Base-by-base conservation (phyloP, 92 coral and sea anemone genomes). In the Zoanthus sociatus region DNA sequence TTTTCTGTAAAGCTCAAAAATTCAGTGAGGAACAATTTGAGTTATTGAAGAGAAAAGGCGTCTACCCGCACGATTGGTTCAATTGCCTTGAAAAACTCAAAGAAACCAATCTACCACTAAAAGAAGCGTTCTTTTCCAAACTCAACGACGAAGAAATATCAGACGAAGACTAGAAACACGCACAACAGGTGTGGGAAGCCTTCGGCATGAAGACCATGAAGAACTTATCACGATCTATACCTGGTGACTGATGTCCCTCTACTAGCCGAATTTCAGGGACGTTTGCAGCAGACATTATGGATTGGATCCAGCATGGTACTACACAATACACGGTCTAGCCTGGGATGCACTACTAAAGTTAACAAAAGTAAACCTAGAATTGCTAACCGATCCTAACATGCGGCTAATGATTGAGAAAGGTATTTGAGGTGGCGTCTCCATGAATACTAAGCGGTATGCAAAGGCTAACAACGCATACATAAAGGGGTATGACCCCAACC, bases 371-470 rank as follows among this genome's bases (percentile, higher is more conserved):
- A 53, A 78, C 12, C 12, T 90, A 16, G 89, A 90, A 26, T 20
- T 89, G 1, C 11, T 92, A 47, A 84, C 88, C 1, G 94, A 92
- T 70, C 0, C 1, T 79, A 76, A 88, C 71, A 86, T 92, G 94
- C 51, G 73, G 0, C 78, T 87, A 0, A 74, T 92, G 86, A 15
- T 90, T 44, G 89, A 92, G 76, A n/a, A 54, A 77, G 91, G 93
- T 0, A 77, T 82, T 0, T 21, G 89, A 15, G 93, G 95, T 0
- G 93, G 93, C 15, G 78, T 92, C 0, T 86, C 89, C 3, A 68
- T 78, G 77, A 86, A 86, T 3, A 6, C 77, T 12, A 92, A 0
- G 0, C 60, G 89, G n/a, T 56, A 56, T 56, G 64, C 14, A 8
- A 15, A 56, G n/a, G 64, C 64, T 15, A 7, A 56, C 0, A 88